Conservation (phyloP, 2,888 invertebrate species). For the Cactoblastis cactorum region DNA sequence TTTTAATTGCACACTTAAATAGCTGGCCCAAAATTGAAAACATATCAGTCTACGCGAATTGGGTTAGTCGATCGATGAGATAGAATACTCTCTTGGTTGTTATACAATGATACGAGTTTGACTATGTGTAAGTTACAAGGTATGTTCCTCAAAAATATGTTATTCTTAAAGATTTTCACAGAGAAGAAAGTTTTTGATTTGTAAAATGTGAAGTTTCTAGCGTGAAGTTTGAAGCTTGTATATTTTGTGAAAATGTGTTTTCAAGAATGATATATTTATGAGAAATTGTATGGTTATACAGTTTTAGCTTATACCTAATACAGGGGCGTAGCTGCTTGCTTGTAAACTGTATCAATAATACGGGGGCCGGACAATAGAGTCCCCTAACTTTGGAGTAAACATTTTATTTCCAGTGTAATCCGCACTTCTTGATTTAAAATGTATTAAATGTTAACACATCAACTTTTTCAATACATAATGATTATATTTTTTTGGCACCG, state of each 20-base stretch:
- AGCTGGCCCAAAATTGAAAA: conserved; percentile 42
- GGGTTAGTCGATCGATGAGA: conserved; percentile 41
- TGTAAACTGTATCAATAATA: too few relatives aligned
- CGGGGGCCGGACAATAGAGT: too few relatives aligned
- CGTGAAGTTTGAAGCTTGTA: too few relatives aligned
- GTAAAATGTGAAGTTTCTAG: too few relatives aligned
- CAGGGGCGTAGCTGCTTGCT: too few relatives aligned
- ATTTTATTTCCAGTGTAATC: too few relatives aligned
- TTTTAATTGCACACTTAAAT: background rate
- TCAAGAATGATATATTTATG: conserved; percentile 22
- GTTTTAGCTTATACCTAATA: conserved; percentile 51
- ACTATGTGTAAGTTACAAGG: conserved; percentile 19
- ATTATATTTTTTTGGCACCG: too few relatives aligned
- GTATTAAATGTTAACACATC: too few relatives aligned
- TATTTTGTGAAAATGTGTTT: background rate
- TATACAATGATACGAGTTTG: conserved; percentile 27
- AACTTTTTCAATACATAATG: too few relatives aligned
- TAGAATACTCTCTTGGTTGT: conserved; percentile 55
- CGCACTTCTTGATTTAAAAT: too few relatives aligned
- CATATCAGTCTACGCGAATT: conserved; percentile 51
- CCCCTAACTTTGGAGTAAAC: too few relatives aligned
- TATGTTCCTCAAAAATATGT: conserved; percentile 31
- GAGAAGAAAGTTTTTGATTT: too few relatives aligned
- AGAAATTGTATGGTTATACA: conserved; percentile 34
- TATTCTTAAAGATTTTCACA: background rate